Base-by-base conservation (phyloP, 35 echinoderm and acorn worm species). In the Acanthaster planci region DNA sequence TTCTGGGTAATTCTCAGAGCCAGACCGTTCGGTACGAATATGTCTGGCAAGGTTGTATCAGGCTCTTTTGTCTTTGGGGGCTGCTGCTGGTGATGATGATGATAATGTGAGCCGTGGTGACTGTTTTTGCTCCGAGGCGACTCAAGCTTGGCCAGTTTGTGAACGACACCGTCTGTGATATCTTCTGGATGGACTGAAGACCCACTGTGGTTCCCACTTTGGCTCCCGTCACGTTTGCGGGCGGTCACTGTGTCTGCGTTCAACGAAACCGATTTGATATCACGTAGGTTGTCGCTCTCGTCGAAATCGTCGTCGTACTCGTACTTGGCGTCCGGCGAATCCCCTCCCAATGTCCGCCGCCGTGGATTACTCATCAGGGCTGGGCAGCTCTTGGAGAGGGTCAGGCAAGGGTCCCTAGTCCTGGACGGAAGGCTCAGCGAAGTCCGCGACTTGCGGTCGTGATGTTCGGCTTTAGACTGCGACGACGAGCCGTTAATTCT, bases 341-440 rank as follows among this genome's bases (percentile, higher is more conserved):
- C 39, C 23, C 84, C 79, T 17, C 80, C 50, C 53, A n/a, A 37
- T 40, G 54, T 51, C 44, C 57, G 60, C 16, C 80, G 57, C 39
- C 86, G 31, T 22, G 75, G 42, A 32, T 76, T 68, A 37, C 77
- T 51, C 51, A 77, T 86, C 23, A 86, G 51, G 52, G 76, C 36
- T 22, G 84, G 84, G 68, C 84, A 86, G 50, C 84, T 86, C 37
- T 86, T 86, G 2, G 84, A 86, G 9, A 86, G 34, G 1, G 84
- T 67, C 38, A 86, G 76, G 84, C 84, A 47, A 31, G 64, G 22
- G 44, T 77, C 75, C 27, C 44, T 64, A 18, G 75, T 9, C 54
- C 84, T 19, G 22, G 37, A 50, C 39, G 32, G 51, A 2, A 68
- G 44, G 18, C 77, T 79, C 16, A 44, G 21, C 2, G 84, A 68